Evolutionary conservation across 2,113 vertebrate species (phyloP).

Genomic region (Hemiprocne comata): DNA sequence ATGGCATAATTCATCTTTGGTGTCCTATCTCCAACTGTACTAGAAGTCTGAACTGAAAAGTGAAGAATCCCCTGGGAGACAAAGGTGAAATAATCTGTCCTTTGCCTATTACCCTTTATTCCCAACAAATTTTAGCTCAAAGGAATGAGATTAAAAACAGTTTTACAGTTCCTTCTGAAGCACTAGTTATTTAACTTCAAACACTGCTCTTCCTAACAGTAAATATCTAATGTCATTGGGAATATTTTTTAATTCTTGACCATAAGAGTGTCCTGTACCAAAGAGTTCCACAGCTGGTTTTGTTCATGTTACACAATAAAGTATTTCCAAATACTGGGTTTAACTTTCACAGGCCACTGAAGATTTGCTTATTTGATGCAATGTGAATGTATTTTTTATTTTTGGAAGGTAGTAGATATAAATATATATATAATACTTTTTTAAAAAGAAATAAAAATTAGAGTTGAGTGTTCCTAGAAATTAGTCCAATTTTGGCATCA

Average conservation of each 20-base stretch:
- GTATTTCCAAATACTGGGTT: not conserved
- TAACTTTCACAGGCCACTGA: not conserved
- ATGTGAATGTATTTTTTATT: not conserved
- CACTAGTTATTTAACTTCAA: not conserved
- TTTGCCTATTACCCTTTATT: not conserved
- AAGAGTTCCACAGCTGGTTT: not conserved
- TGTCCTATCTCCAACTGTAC: not conserved
- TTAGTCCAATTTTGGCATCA: not conserved
- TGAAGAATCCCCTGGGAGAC: not conserved
- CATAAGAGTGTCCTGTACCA: not conserved
- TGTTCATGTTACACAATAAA: not conserved
- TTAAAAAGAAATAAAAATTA: not conserved
- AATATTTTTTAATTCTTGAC: not conserved
- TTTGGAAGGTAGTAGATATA: not conserved
- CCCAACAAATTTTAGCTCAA: not conserved
- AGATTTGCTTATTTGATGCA: not conserved
- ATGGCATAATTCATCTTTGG: not conserved
- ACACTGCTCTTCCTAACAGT: not conserved
- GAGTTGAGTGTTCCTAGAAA: not conserved
- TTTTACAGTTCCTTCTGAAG: not conserved
- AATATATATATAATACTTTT: not conserved
- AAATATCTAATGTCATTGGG: not conserved
- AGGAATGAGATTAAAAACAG: not conserved
- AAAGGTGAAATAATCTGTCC: not conserved
- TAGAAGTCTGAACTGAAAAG: not conserved